Conservation (phyloP, 2,797 vertebrate species). For the Microctenopoma lineatum region DNA sequence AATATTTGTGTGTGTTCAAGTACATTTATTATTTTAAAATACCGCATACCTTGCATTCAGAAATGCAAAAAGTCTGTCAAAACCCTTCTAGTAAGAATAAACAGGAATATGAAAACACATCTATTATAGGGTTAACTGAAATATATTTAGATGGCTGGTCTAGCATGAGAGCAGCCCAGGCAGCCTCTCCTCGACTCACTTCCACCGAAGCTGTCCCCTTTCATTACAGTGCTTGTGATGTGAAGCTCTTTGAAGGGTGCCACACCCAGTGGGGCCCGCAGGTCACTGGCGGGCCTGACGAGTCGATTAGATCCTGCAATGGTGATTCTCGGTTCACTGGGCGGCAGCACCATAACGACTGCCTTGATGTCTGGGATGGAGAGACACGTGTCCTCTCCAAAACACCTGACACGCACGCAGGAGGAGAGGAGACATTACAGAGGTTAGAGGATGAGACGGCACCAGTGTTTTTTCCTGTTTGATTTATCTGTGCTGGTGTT, state of each 20-base stretch:
- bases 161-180: slow-evolving; percentile 2
- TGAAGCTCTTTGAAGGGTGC: slow-evolving; percentile 92
- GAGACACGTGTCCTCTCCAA: slow-evolving; percentile 95
- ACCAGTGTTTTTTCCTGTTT: slow-evolving; percentile 1
- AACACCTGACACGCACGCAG: slow-evolving; percentile 86
- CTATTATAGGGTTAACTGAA: background rate
- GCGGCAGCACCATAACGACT: slow-evolving; percentile 92
- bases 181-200: slow-evolving; percentile 67
- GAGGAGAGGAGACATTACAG: background rate
- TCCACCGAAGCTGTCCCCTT: slow-evolving; percentile 83
- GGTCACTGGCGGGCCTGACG: slow-evolving; percentile 87
- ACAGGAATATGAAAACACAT: background rate
- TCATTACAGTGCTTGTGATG: slow-evolving; percentile 92
- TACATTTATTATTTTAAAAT: background rate
- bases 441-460: slow-evolving; percentile 9
- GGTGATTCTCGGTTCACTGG: slow-evolving; percentile 95
- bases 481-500: background rate
- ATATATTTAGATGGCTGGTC: background rate
- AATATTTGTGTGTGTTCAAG: slow-evolving; percentile 1
- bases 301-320: slow-evolving; percentile 90
- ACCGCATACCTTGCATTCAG: background rate
- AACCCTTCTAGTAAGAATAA: background rate
- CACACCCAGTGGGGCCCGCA: slow-evolving; percentile 87
- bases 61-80: background rate
- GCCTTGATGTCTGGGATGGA: slow-evolving; percentile 92